Base-by-base conservation (phyloP, 2,888 invertebrate genomes). In the Zeuzera pyrina region DNA sequence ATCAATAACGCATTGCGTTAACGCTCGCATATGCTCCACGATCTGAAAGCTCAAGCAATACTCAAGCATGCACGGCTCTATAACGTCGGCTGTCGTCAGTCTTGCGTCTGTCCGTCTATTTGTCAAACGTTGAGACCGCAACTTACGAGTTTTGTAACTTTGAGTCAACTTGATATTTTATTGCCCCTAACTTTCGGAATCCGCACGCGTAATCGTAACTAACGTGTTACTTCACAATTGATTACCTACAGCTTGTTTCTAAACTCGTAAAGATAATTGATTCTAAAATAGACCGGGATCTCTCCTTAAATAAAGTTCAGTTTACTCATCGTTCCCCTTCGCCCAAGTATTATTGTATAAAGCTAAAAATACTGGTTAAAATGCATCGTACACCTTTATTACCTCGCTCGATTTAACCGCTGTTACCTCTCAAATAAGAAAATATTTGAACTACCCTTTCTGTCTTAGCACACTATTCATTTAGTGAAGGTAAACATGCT, bases 121-220 rank as follows among this genome's bases (percentile, higher is more conserved):
- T 70, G 68, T 73, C 62, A 34, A 36, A 31, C 31, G 31, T 33
- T 41, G 56, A 63, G 62, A 65, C 63, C 65, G 65, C 70, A 66
- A 65, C 62, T 54, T 47, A 51, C 38, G 45, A 43, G 57, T 72
- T 74, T 73, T 69, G 73, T 65, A 76, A 77, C 60, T 51, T 62
- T 62, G 56, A 69, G 57, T 64, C 66, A 73, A 72, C 70, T 64
- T 66, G 64, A 65, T 71, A 74, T 68, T 64, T 14, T 65, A 64
- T 71, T 66, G 58, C 71, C 56, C 56, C 53, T 55, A 61, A 59
- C 63, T 69, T 70, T 67, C 62, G 59, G 64, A 66, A 65, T 65
- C 62, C 55, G 52, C 54, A 53, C 52, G 46, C 48, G 54, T 56
- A 57, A 59, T 60, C 47, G 49, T 63, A 59, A 57, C 57, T 56